Evolutionary conservation across 2,888 invertebrate species (phyloP), one percentile per base, ranked within the genome.

Genomic region (Charanyca ferruginea): DNA sequence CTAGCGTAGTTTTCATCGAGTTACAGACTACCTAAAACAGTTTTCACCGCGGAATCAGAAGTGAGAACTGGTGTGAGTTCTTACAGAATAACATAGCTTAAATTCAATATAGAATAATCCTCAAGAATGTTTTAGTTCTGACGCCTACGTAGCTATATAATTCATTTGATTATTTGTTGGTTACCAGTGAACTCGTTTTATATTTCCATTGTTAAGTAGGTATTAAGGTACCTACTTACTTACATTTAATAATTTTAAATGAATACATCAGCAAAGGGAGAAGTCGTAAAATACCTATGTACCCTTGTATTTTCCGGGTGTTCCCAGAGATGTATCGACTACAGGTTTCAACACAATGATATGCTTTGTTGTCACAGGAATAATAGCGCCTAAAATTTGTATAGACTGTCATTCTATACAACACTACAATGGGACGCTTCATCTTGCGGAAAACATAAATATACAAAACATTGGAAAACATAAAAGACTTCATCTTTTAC

Each of bases 291-390:
- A 47, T 53, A 38, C 16, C 32, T 13, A 69, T 44, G 8, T 35
- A 32, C n/a, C n/a, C n/a, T n/a, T 51, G 63, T 55, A 52, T 69
- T 53, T 58, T 49, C 61, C 48, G 28, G 13, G 13, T 38, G 28
- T 28, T 67, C 67, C 66, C 66, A 38, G 38, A 66, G 51, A 80
- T 76, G 61, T 80, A 80, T 76, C 48, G 80, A 70, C 68, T 81
- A 72, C 80, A 80, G 83, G 83, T 77, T 69, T 72, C 66, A 78
- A 81, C 79, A 90, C 90, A 91, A 89, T 89, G 85, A 85, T 82
- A 80, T 81, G 83, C 89, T 90, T 91, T 91, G 91, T 91, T 89
- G 88, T 89, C 87, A 85, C 83, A 83, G 85, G 83, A 89, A 90
- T 91, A 91, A 91, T 90, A 86, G 87, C 85, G 72, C 69, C 75